These are phyloP conservation scores for Dermochelys coriacea DNA, from an alignment of 2,797 vertebrate genomes.

Conservation along the genomic window DNA sequence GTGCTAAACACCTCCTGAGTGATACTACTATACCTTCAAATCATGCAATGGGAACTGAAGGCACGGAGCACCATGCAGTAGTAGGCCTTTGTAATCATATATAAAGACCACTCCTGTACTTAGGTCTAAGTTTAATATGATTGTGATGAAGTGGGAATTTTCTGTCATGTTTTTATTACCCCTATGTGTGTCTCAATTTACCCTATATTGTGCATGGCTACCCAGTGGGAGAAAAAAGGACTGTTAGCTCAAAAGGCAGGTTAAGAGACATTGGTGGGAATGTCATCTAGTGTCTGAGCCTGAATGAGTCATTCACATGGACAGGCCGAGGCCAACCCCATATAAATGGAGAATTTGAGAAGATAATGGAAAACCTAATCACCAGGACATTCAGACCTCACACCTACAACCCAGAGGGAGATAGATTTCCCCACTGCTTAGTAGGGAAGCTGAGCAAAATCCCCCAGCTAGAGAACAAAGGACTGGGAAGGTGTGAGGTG, in stretches of 20 bases:
- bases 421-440: background rate
- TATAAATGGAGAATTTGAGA: background rate
- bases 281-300: background rate
- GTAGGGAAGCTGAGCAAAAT: background rate
- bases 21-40: background rate
- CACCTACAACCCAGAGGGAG: background rate
- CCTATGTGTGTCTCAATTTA: background rate
- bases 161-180: background rate
- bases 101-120: background rate
- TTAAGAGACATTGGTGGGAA: background rate
- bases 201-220: background rate
- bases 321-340: too few species aligned
- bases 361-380: background rate
- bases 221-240: background rate
- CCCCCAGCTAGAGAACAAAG: background rate
- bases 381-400: background rate
- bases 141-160: background rate
- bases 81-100: background rate
- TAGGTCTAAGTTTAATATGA: background rate
- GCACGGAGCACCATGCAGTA: conserved; percentile 18
- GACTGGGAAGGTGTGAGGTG: background rate
- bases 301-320: background rate
- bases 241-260: background rate
- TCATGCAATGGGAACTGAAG: conserved; percentile 56
- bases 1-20: conserved; percentile 10